phyloP scores from a whole-genome alignment of 2,888 invertebrate species.

The Phaonia tiefii region DNA sequence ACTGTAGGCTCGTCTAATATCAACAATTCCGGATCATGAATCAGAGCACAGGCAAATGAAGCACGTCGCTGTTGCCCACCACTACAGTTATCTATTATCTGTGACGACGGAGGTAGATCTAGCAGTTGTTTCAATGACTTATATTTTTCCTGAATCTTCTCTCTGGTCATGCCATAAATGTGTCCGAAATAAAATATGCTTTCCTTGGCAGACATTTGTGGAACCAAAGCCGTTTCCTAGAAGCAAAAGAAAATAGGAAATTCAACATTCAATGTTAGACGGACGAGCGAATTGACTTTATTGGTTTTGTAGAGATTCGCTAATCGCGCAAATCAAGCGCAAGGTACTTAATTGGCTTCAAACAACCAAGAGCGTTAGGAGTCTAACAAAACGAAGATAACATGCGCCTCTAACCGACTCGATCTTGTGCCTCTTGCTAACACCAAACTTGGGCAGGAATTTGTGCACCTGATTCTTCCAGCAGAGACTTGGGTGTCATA shows the following conservation, averaged over 20 bases:
- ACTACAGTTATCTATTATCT: slow-evolving; percentile 87
- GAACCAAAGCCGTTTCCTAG: slow-evolving; percentile 89
- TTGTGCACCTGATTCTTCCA: no score
- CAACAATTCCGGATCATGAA: slow-evolving; percentile 93
- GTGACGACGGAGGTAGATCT: slow-evolving; percentile 87
- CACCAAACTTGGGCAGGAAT: no score
- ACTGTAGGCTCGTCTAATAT: slow-evolving; percentile 97
- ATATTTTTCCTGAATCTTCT: slow-evolving; percentile 85
- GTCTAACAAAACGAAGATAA: no score
- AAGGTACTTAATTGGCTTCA: no score
- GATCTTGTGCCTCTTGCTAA: no score
- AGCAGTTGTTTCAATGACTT: slow-evolving; percentile 86
- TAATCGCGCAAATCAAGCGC: no score
- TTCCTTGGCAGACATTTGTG: slow-evolving; percentile 90
- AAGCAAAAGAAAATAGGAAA: background rate
- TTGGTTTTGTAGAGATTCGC: no score
- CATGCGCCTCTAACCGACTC: no score
- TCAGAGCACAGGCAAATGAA: slow-evolving; percentile 92
- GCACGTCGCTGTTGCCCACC: slow-evolving; percentile 95
- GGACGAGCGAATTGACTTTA: no score
- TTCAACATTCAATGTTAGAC: no score
- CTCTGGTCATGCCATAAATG: slow-evolving; percentile 88
- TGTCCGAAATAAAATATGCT: slow-evolving; percentile 93
- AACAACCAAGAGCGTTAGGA: no score
- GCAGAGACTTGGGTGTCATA: no score